These are phyloP conservation scores for Selenia dentaria DNA, from an alignment of 2,888 invertebrate genomes.

Conservation along the genomic window DNA sequence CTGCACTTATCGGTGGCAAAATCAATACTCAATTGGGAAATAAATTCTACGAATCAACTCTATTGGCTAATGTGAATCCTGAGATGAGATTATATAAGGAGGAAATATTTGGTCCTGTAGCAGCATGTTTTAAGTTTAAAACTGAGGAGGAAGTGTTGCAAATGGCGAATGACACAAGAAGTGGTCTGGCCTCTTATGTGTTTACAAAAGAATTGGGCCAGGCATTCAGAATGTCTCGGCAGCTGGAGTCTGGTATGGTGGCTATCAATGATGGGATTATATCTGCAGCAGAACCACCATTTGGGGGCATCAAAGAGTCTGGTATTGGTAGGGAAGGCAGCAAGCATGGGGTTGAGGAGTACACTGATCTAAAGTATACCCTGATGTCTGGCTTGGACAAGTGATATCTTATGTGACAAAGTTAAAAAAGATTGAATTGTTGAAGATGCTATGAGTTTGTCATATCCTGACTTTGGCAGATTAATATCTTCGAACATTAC, in stretches of 20 bases:
- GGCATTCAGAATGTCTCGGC: slow-evolving; percentile 94
- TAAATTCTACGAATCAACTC: slow-evolving; percentile 95
- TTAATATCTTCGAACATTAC: too few relatives aligned
- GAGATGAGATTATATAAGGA: slow-evolving; percentile 93
- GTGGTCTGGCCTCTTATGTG: slow-evolving; percentile 97
- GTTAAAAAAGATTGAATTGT: too few relatives aligned
- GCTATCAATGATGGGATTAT: slow-evolving; percentile 98
- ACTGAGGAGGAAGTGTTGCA: slow-evolving; percentile 94
- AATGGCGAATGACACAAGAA: slow-evolving; percentile 92
- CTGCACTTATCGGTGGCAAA: slow-evolving; percentile 91
- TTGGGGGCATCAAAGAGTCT: slow-evolving; percentile 98
- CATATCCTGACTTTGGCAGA: too few relatives aligned
- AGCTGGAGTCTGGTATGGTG: slow-evolving; percentile 97
- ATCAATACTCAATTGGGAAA: slow-evolving; percentile 86
- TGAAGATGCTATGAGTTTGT: too few relatives aligned
- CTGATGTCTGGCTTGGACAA: slow-evolving; percentile 86
- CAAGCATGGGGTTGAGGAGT: slow-evolving; percentile 96
- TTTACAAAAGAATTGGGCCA: slow-evolving; percentile 95
- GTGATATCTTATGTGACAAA: slow-evolving; percentile 38
- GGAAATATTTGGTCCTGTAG: slow-evolving; percentile 98
- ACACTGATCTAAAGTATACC: slow-evolving; percentile 94
- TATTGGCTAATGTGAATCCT: slow-evolving; percentile 90
- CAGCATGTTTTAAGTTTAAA: slow-evolving; percentile 93
- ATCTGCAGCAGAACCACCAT: slow-evolving; percentile 96
- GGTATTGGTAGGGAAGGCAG: slow-evolving; percentile 98